Evolutionary conservation across 2,888 invertebrate genomes (phyloP), one percentile per base, ranked within the genome.

Genomic region (Lasioglossum oenotherae): DNA sequence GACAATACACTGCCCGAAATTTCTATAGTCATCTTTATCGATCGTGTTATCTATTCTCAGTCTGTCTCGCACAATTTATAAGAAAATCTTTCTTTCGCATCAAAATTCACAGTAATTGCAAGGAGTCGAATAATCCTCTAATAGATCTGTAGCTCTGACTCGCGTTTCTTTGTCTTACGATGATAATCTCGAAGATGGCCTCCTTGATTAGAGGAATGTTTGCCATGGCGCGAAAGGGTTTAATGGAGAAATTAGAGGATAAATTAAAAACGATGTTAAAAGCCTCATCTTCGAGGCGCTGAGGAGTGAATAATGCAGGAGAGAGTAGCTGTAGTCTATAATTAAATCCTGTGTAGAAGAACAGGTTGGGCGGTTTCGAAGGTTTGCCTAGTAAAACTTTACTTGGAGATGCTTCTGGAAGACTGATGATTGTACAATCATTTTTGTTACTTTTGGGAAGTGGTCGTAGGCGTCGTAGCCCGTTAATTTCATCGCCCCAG

Each of bases 401-500:
- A n/a, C 12, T n/a, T 1, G 57, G n/a, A n/a, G 4, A 57, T n/a
- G 12, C 57, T 12, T n/a, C 57, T n/a, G 10, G 10, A n/a, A n/a
- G 57, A 57, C 4, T 12, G 57, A 12, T 1, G n/a, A n/a, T 57
- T 12, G n/a, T 57, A n/a, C 12, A n/a, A 57, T 57, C 12, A n/a
- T 57, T 12, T 16, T 57, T 57, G 57, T 4, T 0, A 12, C n/a
- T 57, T n/a, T 10, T 4, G 3, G n/a, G n/a, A 60, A 10, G 31
- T 27, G 31, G 31, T 31, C 31, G 31, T 31, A 31, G 31, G 31
- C 60, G 75, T 23, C 49, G 78, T 53, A 73, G 46, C 35, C 57
- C 27, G 74, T 57, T 77, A 84, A 80, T 74, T 77, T 74, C 67
- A 76, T 76, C 79, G 14, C 31, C 19, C 31, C 1, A 1, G 4